Conservation (phyloP, 2,797 vertebrate genomes). For the Neosilurus mollespiculum region DNA sequence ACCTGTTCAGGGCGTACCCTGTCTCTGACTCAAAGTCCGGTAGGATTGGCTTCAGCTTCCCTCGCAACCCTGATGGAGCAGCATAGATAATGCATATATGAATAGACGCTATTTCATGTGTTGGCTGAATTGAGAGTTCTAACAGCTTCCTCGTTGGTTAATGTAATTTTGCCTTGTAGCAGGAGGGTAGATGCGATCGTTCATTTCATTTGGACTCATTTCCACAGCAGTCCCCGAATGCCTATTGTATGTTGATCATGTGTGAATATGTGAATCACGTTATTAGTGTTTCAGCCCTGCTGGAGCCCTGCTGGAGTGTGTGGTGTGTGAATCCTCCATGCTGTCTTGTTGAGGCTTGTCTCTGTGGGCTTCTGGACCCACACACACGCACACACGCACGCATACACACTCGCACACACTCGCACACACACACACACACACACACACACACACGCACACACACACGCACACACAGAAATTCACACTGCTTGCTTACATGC, state of each 20-base stretch:
- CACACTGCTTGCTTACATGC: not conserved
- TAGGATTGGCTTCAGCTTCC: no score
- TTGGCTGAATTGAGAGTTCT: not conserved
- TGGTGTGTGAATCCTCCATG: not conserved
- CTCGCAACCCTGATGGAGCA: no score
- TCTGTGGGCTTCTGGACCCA: slow-evolving; percentile 19
- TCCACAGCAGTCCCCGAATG: not conserved
- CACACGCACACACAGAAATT: not conserved
- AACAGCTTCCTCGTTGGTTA: not conserved
- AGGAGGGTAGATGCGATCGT: not conserved
- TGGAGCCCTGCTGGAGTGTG: not conserved
- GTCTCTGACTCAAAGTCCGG: no score
- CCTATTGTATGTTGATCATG: not conserved
- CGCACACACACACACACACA: not conserved
- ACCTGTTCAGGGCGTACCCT: no score
- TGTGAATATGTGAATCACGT: slow-evolving; percentile 25
- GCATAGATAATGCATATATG: no score
- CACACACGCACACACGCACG: slow-evolving; percentile 25
- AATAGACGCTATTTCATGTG: not conserved
- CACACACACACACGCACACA: slow-evolving; percentile 1
- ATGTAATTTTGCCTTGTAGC: slow-evolving; percentile 13
- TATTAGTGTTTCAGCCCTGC: slow-evolving; percentile 37
- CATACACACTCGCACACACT: slow-evolving; percentile 23
- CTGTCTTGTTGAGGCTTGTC: slow-evolving; percentile 33
- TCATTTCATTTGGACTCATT: slow-evolving; percentile 16